phyloP scores from a whole-genome alignment of 2,113 vertebrate species.

The Xiphias gladius region DNA sequence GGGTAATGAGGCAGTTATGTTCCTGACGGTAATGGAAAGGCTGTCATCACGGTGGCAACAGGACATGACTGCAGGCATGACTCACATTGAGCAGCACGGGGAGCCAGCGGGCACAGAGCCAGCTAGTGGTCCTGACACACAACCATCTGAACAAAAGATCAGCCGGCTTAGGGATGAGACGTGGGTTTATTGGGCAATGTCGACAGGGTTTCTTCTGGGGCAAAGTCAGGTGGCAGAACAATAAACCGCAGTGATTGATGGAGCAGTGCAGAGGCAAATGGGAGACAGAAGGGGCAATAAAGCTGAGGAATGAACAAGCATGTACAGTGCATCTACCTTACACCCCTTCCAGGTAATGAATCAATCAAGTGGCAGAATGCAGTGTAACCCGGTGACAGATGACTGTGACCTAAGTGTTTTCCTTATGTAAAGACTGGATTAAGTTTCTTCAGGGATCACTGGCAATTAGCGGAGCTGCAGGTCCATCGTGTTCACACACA shows the following conservation, averaged over 20 bases:
- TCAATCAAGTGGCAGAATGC: constrained; percentile 12
- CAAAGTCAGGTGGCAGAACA: background rate
- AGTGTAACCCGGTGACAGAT: constrained; percentile 12
- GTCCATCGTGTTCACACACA: constrained; percentile 35
- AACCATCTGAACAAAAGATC: constrained; percentile 50
- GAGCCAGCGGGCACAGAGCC: constrained; percentile 20
- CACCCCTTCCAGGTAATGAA: constrained; percentile 28
- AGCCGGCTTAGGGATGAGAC: constrained; percentile 27
- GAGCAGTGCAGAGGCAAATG: background rate
- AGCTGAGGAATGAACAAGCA: background rate
- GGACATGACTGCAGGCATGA: constrained; percentile 62
- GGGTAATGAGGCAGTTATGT: constrained; percentile 69
- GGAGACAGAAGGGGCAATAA: background rate
- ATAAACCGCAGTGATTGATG: constrained; percentile 34
- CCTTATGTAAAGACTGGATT: constrained; percentile 58
- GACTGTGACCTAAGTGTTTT: constrained; percentile 33
- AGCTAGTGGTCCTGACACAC: constrained; percentile 37
- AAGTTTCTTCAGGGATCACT: constrained; percentile 48
- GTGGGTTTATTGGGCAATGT: constrained; percentile 14
- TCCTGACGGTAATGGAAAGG: constrained; percentile 65
- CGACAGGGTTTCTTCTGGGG: constrained; percentile 27
- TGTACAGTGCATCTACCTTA: constrained; percentile 1
- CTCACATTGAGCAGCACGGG: constrained; percentile 28
- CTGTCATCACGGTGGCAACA: constrained; percentile 59
- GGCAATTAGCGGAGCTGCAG: constrained; percentile 32